Conservation (phyloP, 2,113 vertebrate genomes). For the Dryoscopus gambensis region DNA sequence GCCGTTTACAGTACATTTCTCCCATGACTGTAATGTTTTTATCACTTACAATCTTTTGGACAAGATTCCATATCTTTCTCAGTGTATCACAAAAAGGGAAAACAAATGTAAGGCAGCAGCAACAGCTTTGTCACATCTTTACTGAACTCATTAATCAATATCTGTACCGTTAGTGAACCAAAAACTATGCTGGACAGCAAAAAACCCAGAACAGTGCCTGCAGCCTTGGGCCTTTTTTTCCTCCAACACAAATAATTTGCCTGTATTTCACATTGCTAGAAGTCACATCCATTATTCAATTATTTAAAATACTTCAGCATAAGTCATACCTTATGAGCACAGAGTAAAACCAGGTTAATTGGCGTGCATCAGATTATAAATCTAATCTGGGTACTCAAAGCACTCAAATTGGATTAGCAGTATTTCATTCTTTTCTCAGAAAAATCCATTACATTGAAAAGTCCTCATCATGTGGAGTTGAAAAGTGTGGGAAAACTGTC, state of each 20-base stretch:
- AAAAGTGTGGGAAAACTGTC: not conserved
- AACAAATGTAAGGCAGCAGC: not conserved
- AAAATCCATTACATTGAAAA: not conserved
- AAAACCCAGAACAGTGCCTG: not conserved
- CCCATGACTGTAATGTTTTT: constrained; percentile 18
- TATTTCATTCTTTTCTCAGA: not conserved
- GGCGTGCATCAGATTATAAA: constrained; percentile 31
- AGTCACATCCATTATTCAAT: not conserved
- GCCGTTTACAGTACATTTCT: constrained; percentile 28
- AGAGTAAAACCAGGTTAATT: constrained; percentile 10
- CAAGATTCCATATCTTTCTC: not conserved
- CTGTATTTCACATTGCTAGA: not conserved
- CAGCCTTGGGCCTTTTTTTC: not conserved
- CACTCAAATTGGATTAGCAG: not conserved
- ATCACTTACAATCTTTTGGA: constrained; percentile 25
- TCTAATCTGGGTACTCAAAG: constrained; percentile 12
- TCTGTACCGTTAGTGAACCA: not conserved
- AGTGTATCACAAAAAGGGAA: constrained; percentile 13
- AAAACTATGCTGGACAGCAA: not conserved
- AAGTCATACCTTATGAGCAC: not conserved
- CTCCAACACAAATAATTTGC: not conserved
- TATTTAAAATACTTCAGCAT: constrained; percentile 6
- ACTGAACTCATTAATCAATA: constrained; percentile 23
- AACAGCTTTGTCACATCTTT: constrained; percentile 22
- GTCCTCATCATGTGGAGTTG: not conserved